Conservation (phyloP, 2,888 invertebrate genomes). For the Crocallis elinguaria region DNA sequence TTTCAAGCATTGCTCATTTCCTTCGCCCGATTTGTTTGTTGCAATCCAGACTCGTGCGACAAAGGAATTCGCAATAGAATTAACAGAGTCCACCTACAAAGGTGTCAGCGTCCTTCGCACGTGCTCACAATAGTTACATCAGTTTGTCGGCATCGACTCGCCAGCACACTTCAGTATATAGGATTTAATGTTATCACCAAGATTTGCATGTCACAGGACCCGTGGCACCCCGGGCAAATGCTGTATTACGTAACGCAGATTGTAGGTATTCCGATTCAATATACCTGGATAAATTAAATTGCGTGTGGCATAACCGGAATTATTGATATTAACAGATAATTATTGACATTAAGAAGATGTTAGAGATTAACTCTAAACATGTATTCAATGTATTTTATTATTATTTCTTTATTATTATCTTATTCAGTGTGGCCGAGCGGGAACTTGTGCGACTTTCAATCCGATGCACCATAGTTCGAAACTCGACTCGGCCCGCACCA, state of each 20-base stretch:
- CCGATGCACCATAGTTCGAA: too few relatives aligned
- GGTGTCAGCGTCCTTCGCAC: constrained; percentile 55
- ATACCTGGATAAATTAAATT: constrained; percentile 63
- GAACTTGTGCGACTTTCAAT: too few relatives aligned
- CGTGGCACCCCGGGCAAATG: constrained; percentile 60
- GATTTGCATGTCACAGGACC: constrained; percentile 83
- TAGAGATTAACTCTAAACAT: not conserved
- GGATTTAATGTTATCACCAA: constrained; percentile 81
- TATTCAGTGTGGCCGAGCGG: too few relatives aligned
- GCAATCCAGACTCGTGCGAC: constrained; percentile 51
- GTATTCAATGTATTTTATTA: too few relatives aligned
- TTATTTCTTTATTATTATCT: too few relatives aligned
- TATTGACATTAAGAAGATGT: not conserved
- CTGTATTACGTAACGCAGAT: constrained; percentile 63
- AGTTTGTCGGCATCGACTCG: constrained; percentile 64
- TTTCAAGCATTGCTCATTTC: constrained; percentile 41
- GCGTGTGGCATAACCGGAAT: constrained; percentile 41
- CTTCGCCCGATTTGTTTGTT: constrained; percentile 47
- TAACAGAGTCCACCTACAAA: constrained; percentile 50
- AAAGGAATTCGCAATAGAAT: constrained; percentile 67
- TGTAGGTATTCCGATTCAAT: constrained; percentile 59
- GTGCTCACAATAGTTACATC: constrained; percentile 71
- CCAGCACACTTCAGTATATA: constrained; percentile 65
- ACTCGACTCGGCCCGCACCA: too few relatives aligned
- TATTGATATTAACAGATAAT: constrained; percentile 12